Conservation (phyloP, 2,113 vertebrate species). For the Centrocercus urophasianus region DNA sequence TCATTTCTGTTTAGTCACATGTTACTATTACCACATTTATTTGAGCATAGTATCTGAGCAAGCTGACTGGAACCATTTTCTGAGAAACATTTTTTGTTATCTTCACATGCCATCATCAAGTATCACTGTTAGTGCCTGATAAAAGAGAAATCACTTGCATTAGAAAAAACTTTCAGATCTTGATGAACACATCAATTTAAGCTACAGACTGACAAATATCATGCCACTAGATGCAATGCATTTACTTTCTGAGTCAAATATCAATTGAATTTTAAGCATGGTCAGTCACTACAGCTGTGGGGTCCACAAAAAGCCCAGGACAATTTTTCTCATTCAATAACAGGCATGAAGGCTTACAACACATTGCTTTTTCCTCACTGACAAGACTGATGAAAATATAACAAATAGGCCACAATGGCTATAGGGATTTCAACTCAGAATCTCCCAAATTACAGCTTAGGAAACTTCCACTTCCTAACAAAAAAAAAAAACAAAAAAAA, state of each 20-base stretch:
- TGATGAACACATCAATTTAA: conserved; percentile 60
- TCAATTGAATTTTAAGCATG: conserved; percentile 72
- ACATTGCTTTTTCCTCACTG: conserved; percentile 62
- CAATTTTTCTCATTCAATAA: conserved; percentile 49
- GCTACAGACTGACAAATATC: conserved; percentile 52
- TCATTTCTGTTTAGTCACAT: conserved; percentile 34
- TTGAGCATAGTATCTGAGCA: conserved; percentile 38
- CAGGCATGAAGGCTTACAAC: conserved; percentile 51
- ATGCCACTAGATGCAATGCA: conserved; percentile 53
- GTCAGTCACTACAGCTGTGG: conserved; percentile 54
- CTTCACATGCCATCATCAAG: conserved; percentile 31
- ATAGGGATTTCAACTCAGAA: conserved; percentile 58
- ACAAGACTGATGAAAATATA: conserved; percentile 70
- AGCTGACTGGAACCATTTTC: conserved; percentile 11
- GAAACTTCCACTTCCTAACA: conserved; percentile 40
- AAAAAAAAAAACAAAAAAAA: conserved; percentile 42
- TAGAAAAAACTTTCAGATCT: conserved; percentile 57
- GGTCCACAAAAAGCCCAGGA: conserved; percentile 51
- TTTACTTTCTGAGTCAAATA: conserved; percentile 71
- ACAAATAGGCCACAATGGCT: conserved; percentile 62
- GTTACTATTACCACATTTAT: conserved; percentile 40
- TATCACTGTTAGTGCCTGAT: conserved; percentile 49
- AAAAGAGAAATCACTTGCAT: conserved; percentile 54
- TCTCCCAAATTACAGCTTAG: conserved; percentile 57
- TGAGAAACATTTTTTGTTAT: conserved; percentile 52